phyloP scores from a whole-genome alignment of 1,140 invertebrate species.

The Drosophila bifasciata region DNA sequence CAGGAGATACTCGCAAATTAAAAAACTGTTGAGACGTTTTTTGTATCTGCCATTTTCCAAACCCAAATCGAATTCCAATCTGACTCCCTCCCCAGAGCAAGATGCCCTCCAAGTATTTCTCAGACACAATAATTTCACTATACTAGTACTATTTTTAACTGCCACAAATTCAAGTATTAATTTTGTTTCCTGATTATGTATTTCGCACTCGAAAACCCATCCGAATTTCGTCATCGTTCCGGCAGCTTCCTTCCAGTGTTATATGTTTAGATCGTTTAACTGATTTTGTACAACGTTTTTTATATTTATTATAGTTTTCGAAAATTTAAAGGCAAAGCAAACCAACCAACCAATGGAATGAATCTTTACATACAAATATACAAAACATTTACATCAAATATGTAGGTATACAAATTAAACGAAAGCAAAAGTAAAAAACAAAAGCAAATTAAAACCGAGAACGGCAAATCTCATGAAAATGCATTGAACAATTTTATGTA shows the following conservation, averaged over 20 bases:
- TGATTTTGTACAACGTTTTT: slow-evolving; percentile 25
- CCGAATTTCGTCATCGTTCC: slow-evolving; percentile 24
- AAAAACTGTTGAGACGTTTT: slow-evolving; percentile 33
- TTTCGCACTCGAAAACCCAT: slow-evolving; percentile 20
- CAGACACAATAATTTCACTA: slow-evolving; percentile 12
- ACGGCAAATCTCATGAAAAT: slow-evolving; percentile 66
- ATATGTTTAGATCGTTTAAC: slow-evolving; percentile 43
- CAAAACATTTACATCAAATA: slow-evolving; percentile 57
- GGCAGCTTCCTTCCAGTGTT: slow-evolving; percentile 70
- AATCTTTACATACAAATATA: slow-evolving; percentile 64
- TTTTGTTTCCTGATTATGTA: slow-evolving; percentile 27
- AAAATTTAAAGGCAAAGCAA: slow-evolving; percentile 17
- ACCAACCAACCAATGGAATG: slow-evolving; percentile 22
- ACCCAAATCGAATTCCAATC: slow-evolving; percentile 25
- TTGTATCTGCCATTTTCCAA: slow-evolving; percentile 49
- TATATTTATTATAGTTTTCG: slow-evolving; percentile 27
- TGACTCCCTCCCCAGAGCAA: slow-evolving; percentile 36
- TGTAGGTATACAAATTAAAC: slow-evolving; percentile 68
- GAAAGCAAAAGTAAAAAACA: slow-evolving; percentile 13
- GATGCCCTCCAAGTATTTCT: slow-evolving; percentile 63
- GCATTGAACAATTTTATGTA: slow-evolving; percentile 79
- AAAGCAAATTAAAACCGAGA: slow-evolving; percentile 15
- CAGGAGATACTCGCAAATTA: slow-evolving; percentile 20
- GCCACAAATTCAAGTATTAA: slow-evolving; percentile 69
- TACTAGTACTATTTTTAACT: slow-evolving; percentile 39